A percentile compares a stretch with the other conserved stretches of the same genome.
These are phyloP conservation scores for Clostera curtula DNA, from an alignment of 2,888 invertebrate genomes.

Conservation along the genomic window DNA sequence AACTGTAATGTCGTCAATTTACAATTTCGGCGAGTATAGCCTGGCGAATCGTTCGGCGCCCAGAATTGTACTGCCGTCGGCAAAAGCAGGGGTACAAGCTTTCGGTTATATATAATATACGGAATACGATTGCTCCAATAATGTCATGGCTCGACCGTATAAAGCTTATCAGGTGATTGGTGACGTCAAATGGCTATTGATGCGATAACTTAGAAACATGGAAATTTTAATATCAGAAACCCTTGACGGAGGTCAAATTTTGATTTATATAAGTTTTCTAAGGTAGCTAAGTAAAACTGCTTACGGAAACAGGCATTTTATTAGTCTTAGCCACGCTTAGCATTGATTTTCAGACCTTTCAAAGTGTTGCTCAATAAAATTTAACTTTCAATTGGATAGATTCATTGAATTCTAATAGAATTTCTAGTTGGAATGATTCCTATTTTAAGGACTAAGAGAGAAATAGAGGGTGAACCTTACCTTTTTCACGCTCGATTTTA, in stretches of 20 bases:
- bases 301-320: no score
- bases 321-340: no score
- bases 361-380: no score
- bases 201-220: conserved; percentile 32
- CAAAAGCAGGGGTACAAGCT: conserved; percentile 43
- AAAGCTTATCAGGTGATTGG: conserved; percentile 53
- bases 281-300: no score
- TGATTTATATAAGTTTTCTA: conserved; percentile 19
- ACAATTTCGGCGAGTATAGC: conserved; percentile 27
- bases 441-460: no score
- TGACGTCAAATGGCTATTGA: conserved; percentile 51
- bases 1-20: conserved; percentile 36
- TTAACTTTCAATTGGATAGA: no score
- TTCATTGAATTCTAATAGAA: no score
- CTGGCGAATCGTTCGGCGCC: conserved; percentile 50
- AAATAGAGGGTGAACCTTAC: no score
- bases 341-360: no score
- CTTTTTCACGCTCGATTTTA: no score
- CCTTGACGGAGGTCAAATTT: conserved; percentile 24
- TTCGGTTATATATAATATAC: conserved; percentile 53
- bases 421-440: no score
- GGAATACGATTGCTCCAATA: conserved; percentile 46
- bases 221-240: conserved; percentile 27
- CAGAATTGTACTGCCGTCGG: conserved; percentile 55
- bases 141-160: conserved; percentile 48